These are phyloP conservation scores for Ennomos erosarius DNA, from an alignment of 2,888 invertebrate genomes.

Conservation along the genomic window DNA sequence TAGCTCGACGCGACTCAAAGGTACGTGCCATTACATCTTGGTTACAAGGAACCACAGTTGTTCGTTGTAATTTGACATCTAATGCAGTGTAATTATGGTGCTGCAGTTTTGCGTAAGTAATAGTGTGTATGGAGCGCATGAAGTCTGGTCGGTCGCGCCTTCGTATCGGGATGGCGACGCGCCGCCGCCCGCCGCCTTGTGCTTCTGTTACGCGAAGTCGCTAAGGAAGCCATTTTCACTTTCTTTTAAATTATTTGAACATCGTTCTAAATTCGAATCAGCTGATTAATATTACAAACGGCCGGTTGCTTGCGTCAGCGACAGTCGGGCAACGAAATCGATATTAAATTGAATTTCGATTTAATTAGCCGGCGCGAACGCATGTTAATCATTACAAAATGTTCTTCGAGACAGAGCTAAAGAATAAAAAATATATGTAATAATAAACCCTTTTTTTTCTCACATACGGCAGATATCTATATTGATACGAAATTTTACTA, in stretches of 20 bases:
- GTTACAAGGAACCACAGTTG: conserved; percentile 6
- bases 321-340: conserved; percentile 45
- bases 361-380: conserved; percentile 28
- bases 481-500: neutral
- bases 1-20: conserved; percentile 52
- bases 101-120: neutral
- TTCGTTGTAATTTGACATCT: conserved; percentile 8
- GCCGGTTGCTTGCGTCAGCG: conserved; percentile 54
- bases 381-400: conserved; percentile 3
- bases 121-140: conserved; percentile 8
- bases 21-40: conserved; percentile 32
- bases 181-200: conserved; percentile 13
- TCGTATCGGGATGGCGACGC: conserved; percentile 16
- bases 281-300: conserved; percentile 65
- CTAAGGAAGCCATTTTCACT: conserved; percentile 73
- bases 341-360: conserved; percentile 38
- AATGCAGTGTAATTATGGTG: conserved; percentile 5
- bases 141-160: conserved; percentile 8
- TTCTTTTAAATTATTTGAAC: conserved; percentile 75
- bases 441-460: too few relatives aligned
- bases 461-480: too few relatives aligned
- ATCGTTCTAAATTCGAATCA: conserved; percentile 61
- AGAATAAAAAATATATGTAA: too few relatives aligned
- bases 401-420: neutral
- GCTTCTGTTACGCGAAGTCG: conserved; percentile 38